These are phyloP conservation scores for Monarcha castaneiventris DNA, from an alignment of 2,113 vertebrate species.

Conservation along the genomic window DNA sequence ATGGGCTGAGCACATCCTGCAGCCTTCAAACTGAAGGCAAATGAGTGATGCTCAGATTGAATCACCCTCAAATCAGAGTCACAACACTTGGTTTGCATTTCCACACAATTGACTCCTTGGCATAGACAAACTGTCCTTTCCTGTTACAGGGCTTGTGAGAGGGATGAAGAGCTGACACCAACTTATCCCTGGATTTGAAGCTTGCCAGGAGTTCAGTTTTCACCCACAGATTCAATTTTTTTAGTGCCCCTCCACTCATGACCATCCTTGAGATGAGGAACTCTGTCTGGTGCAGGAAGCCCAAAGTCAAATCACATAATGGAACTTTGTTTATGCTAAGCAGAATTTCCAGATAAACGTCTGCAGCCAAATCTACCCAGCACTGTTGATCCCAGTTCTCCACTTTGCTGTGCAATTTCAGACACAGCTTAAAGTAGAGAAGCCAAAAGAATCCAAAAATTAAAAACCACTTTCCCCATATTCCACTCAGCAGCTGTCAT, in stretches of 20 bases:
- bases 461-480: not conserved
- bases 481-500: not conserved
- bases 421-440: not conserved
- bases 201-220: not conserved
- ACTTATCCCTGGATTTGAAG: not conserved
- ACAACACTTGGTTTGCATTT: accelerated
- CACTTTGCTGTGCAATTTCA: not conserved
- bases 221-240: not conserved
- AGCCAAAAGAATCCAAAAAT: not conserved
- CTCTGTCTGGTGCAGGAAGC: not conserved
- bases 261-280: not conserved
- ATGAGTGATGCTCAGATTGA: accelerated
- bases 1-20: not conserved
- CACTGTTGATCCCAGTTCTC: not conserved
- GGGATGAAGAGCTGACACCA: not conserved
- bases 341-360: not conserved
- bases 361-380: not conserved
- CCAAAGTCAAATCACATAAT: not conserved
- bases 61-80: not conserved
- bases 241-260: accelerated
- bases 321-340: not conserved
- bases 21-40: not conserved
- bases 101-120: not conserved
- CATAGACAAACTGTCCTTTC: not conserved
- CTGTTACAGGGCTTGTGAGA: not conserved